Evolutionary conservation across 1,140 invertebrate genomes (phyloP).

Genomic region (Gerris buenoi): DNA sequence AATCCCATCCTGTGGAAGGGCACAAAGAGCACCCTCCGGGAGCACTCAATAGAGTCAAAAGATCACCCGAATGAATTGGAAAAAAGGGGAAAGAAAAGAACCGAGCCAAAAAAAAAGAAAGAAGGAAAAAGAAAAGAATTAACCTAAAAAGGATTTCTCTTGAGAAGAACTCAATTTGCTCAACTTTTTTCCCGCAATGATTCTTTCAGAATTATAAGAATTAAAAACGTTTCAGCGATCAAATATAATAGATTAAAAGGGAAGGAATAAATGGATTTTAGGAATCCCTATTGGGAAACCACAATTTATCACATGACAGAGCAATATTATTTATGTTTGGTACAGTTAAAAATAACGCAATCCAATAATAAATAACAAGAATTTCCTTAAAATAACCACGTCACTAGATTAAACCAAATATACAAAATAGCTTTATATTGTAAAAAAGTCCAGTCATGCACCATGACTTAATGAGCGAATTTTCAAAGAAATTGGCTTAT

Average conservation of each 20-base stretch:
- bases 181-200: not conserved
- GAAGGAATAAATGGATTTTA: not conserved
- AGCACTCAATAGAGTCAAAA: not conserved
- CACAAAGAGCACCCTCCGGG: not conserved
- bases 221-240: not conserved
- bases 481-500: too few relatives aligned
- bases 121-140: not conserved
- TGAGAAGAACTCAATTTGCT: not conserved
- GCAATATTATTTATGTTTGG: too few relatives aligned
- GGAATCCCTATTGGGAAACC: not conserved
- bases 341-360: too few relatives aligned
- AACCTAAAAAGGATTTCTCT: not conserved
- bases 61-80: not conserved
- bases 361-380: too few relatives aligned
- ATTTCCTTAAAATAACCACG: too few relatives aligned
- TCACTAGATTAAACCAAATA: too few relatives aligned
- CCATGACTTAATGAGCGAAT: too few relatives aligned
- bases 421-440: too few relatives aligned
- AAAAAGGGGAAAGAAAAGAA: not conserved
- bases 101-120: not conserved
- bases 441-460: too few relatives aligned
- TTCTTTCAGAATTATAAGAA: not conserved
- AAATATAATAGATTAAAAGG: not conserved
- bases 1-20: not conserved
- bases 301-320: too few relatives aligned